Evolutionary conservation across 2,888 invertebrate species (phyloP).

Genomic region (Lycocerus yunnanus): DNA sequence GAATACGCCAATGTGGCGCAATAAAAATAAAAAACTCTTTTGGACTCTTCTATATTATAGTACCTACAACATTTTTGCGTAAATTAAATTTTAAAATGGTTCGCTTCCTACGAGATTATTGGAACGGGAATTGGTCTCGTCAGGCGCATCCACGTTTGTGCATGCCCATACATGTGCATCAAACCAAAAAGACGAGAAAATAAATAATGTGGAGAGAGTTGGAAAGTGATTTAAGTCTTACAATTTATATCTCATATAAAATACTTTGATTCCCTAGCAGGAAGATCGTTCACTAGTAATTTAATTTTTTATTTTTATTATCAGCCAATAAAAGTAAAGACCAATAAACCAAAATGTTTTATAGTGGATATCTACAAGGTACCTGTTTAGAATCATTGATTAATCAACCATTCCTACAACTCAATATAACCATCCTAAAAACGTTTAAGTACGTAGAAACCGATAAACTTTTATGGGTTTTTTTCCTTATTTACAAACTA

Average conservation of each 20-base stretch:
- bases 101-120: neutral
- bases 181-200: too few relatives aligned
- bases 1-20: constrained; percentile 30
- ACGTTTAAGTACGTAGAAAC: constrained; percentile 1
- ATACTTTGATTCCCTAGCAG: neutral
- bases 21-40: constrained; percentile 38
- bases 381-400: constrained; percentile 25
- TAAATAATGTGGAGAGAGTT: neutral
- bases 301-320: constrained; percentile 1
- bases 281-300: neutral
- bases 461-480: neutral
- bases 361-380: constrained; percentile 16
- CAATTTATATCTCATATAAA: neutral
- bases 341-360: constrained; percentile 19
- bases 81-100: neutral
- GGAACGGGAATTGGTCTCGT: neutral
- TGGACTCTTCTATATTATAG: neutral
- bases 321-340: constrained; percentile 2
- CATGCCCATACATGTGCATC: neutral
- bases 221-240: neutral
- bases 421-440: constrained; percentile 3
- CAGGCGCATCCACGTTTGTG: neutral
- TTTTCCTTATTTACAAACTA: neutral
- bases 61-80: neutral
- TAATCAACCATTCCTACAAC: constrained; percentile 9